phyloP scores from a whole-genome alignment of 2,888 invertebrate genomes.

The Myathropa florea region DNA sequence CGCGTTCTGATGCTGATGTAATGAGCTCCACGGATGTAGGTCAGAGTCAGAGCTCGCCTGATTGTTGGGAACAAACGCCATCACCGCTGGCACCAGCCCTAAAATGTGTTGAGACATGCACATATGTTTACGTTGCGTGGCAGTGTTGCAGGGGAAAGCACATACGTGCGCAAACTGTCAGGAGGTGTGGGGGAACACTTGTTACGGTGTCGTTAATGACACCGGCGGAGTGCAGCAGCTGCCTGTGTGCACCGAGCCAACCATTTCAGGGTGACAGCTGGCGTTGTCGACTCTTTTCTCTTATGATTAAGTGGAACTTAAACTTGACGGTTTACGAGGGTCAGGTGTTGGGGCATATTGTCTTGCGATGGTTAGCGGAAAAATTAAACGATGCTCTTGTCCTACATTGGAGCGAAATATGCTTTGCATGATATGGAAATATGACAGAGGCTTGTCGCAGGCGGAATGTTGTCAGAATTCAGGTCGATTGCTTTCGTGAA shows the following conservation, averaged over 20 bases:
- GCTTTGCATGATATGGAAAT: not conserved
- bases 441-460: conserved; percentile 16
- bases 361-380: conserved; percentile 8
- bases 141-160: not conserved
- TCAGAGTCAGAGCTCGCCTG: conserved; percentile 39
- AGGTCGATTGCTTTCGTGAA: conserved; percentile 23
- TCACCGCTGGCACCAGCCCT: not conserved
- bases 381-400: conserved; percentile 50
- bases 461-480: conserved; percentile 6
- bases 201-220: conserved; percentile 50
- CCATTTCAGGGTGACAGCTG: conserved; percentile 36
- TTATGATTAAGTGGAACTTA: conserved; percentile 57
- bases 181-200: conserved; percentile 55
- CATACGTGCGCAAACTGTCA: conserved; percentile 47
- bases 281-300: conserved; percentile 6
- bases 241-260: not conserved
- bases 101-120: conserved; percentile 1
- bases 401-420: conserved; percentile 35
- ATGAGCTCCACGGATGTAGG: conserved; percentile 47
- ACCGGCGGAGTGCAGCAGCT: conserved; percentile 24
- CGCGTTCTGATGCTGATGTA: conserved; percentile 28
- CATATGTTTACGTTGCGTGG: not conserved
- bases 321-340: conserved; percentile 64
- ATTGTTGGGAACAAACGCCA: not conserved
- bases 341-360: conserved; percentile 42